Percentiles rank a stretch among this genome's conserved stretches.
phyloP scores from a whole-genome alignment of 2,888 invertebrate genomes.

The Malacosoma neustria region DNA sequence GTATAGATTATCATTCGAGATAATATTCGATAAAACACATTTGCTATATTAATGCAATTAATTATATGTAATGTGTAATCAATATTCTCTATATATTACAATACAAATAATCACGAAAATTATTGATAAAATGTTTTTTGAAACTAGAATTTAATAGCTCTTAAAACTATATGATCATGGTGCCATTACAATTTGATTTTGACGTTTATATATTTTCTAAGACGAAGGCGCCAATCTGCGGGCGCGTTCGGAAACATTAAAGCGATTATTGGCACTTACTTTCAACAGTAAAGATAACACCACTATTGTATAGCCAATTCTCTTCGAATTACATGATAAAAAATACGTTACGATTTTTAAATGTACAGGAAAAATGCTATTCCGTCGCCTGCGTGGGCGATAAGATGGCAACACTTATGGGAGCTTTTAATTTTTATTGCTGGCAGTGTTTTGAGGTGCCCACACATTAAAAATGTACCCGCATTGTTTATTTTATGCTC shows the following conservation, averaged over 20 bases:
- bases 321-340: slow-evolving; percentile 59
- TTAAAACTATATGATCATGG: background rate
- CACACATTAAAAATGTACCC: background rate
- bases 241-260: slow-evolving; percentile 44
- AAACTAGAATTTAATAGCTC: background rate
- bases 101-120: background rate
- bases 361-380: slow-evolving; percentile 48
- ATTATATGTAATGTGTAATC: no score
- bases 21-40: background rate
- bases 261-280: slow-evolving; percentile 65
- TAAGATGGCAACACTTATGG: slow-evolving; percentile 36
- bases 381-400: slow-evolving; percentile 39
- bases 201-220: slow-evolving; percentile 31
- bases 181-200: background rate
- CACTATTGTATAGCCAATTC: slow-evolving; percentile 56
- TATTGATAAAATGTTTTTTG: background rate
- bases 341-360: slow-evolving; percentile 28
- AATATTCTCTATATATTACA: background rate
- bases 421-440: slow-evolving; percentile 33
- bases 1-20: background rate
- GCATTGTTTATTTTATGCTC: background rate
- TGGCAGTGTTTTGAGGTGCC: slow-evolving; percentile 16
- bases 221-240: slow-evolving; percentile 41
- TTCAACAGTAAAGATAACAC: slow-evolving; percentile 58
- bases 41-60: background rate